phyloP scores from a whole-genome alignment of 2,888 invertebrate genomes.

The Eupithecia pulchellata region DNA sequence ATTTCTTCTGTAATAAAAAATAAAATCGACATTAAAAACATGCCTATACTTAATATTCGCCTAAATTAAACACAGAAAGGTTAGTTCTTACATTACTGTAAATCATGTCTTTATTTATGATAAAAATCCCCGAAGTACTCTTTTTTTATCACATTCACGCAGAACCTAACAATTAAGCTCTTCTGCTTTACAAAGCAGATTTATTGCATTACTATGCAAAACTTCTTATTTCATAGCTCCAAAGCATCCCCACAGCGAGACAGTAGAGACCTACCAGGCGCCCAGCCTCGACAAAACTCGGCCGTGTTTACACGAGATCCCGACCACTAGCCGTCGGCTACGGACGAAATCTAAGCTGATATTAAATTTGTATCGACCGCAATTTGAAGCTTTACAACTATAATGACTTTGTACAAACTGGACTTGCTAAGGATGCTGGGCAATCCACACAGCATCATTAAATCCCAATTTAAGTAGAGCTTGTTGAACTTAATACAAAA shows the following conservation, averaged over 20 bases:
- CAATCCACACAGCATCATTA: no score
- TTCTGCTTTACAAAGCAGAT: no score
- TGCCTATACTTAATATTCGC: no score
- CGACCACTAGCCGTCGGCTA: slow-evolving; percentile 67
- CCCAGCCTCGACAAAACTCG: slow-evolving; percentile 60
- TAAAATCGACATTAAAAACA: no score
- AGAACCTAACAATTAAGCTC: not conserved
- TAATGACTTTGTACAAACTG: not conserved
- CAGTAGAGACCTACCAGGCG: slow-evolving; percentile 47
- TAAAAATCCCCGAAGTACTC: not conserved
- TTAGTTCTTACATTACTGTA: no score
- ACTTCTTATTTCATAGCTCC: slow-evolving; percentile 46
- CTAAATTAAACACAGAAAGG: no score
- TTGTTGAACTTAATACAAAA: no score
- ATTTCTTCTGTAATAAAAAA: no score
- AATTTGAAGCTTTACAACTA: slow-evolving; percentile 29
- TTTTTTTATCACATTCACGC: not conserved
- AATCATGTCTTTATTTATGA: not conserved
- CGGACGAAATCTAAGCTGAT: slow-evolving; percentile 64
- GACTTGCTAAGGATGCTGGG: not conserved
- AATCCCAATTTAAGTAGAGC: no score
- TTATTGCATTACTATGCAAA: not conserved
- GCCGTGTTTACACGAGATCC: slow-evolving; percentile 70
- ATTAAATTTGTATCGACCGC: slow-evolving; percentile 63
- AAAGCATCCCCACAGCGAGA: slow-evolving; percentile 45